These are phyloP conservation scores for Drosophila quadrilineata DNA, from an alignment of 1,140 invertebrate species.

Conservation along the genomic window DNA sequence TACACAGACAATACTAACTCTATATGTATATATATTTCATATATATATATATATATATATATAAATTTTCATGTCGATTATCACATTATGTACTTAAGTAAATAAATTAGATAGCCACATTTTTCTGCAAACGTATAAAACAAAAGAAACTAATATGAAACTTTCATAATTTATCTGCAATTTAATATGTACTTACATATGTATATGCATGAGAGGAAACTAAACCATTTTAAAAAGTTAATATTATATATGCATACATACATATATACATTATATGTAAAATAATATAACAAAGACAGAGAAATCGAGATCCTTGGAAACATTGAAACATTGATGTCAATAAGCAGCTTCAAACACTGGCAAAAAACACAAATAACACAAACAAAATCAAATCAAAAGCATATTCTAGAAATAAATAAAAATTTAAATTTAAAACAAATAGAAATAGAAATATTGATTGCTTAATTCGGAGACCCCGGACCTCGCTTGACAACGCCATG, in stretches of 20 bases:
- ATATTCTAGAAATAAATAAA: slow-evolving; percentile 66
- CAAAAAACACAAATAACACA: slow-evolving; percentile 17
- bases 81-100: slow-evolving; percentile 62
- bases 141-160: slow-evolving; percentile 31
- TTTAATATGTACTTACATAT: slow-evolving; percentile 17
- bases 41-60: slow-evolving; percentile 33
- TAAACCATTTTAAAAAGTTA: slow-evolving; percentile 44
- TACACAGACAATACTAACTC: slow-evolving; percentile 7
- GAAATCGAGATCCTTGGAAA: slow-evolving; percentile 43
- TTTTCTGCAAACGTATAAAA: slow-evolving; percentile 57
- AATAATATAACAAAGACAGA: slow-evolving; percentile 47
- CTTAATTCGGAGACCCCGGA: slow-evolving; percentile 11
- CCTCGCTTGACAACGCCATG: slow-evolving; percentile 43
- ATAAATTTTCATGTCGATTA: slow-evolving; percentile 71
- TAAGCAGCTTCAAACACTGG: slow-evolving; percentile 69
- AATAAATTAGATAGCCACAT: slow-evolving; percentile 74
- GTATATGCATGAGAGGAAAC: slow-evolving; percentile 42
- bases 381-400: slow-evolving; percentile 42
- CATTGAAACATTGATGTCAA: slow-evolving; percentile 73
- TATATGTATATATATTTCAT: slow-evolving; percentile 21
- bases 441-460: slow-evolving; percentile 38
- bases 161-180: slow-evolving; percentile 59
- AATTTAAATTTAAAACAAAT: no score
- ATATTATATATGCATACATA: slow-evolving; percentile 32
- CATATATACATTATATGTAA: slow-evolving; percentile 49